Evolutionary conservation across 92 coral and sea anemone species (phyloP), one percentile per base, ranked within the genome.

Genomic region (Heteractis magnifica): DNA sequence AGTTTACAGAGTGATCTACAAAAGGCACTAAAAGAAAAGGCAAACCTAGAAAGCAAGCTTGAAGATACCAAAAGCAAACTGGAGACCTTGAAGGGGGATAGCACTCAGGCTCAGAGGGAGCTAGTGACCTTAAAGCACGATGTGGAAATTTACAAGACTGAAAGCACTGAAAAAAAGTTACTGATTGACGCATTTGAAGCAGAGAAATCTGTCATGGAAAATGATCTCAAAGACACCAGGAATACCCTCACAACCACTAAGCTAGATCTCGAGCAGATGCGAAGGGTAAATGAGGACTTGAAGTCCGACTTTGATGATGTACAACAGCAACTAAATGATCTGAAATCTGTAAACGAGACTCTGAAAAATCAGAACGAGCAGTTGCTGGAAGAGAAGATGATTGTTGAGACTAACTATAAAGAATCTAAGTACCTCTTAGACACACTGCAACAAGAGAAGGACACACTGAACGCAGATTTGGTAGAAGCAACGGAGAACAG

Each of bases 11-110:
- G 89, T 59, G 82, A 90, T 65, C 55, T 92, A 56, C 93, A 87
- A 48, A 90, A 79, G 44, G 93, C 92, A 71, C 68, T 80, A 20
- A 90, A 83, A n/a, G 90, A 95, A 6, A 86, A 83, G 52, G 65
- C 90, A 26, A 89, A 91, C 16, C 84, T 96, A 6, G 93, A 94
- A 65, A 72, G 76, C 48, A 87, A 87, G 51, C 87, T 96, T 20
- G 89, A 96, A 18, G 95, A 96, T 51, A 80, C 90, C 51, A 90
- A 86, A 79, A 77, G 49, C 52, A 90, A 78, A 89, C 79, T 90
- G 26, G 93, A 88, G 74, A 83, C 77, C 77, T 82, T 87, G 15
- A 85, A 88, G 76, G 65, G 75, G 14, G 95, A 86, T 74, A 62
- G 51, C 81, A 84, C 34, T 41, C 80, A 62, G 80, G 86, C 70